Evolutionary conservation across 1,140 invertebrate genomes (phyloP), one percentile per base, ranked within the genome.

Genomic region (Homarus americanus): DNA sequence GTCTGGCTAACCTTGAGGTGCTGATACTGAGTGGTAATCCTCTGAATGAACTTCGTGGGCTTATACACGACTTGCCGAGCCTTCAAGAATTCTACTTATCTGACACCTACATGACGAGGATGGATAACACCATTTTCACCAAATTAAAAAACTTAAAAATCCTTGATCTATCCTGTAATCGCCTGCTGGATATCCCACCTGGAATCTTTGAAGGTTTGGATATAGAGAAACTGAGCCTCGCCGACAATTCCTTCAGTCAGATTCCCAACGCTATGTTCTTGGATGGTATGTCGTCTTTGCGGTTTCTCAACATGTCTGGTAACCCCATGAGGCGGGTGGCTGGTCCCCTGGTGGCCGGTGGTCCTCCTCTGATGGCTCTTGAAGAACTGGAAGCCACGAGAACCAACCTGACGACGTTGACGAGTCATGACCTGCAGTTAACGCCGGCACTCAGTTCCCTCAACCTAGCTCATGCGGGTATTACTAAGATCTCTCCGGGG

Each of bases 361-460:
- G 95, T 96, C 96, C 94, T 96, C 96, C 96, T 94, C 96, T 96
- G n/a, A 91, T 93, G 24, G 94, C 96, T 15, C 95, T 98, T 0
- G 96, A 97, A 93, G 97, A 97, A 94, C 95, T 98, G 10, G 96
- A 97, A 93, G 96, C 98, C 82, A 96, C 96, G 73, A 95, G 96
- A 36, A 98, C 97, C 0, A 98, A 98, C 94, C 94, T 98, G 17
- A 97, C 96, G 1, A 96, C 98, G 75, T 95, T 98, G 12, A 97
- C 97, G 0, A 97, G 97, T 72, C 97, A 97, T 93, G 98, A 98
- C 93, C 98, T 98, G 93, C 96, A 97, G 93, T 96, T 97, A n/a
- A 98, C 98, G 93, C 96, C 97, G 2, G 95, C 96, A 0, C 94
- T 98, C 17, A 95, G 97, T 92, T 96, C 96, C 93, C 95, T 98